These are phyloP conservation scores for Melitaea athalia DNA, from an alignment of 2,888 invertebrate species.

Conservation along the genomic window DNA sequence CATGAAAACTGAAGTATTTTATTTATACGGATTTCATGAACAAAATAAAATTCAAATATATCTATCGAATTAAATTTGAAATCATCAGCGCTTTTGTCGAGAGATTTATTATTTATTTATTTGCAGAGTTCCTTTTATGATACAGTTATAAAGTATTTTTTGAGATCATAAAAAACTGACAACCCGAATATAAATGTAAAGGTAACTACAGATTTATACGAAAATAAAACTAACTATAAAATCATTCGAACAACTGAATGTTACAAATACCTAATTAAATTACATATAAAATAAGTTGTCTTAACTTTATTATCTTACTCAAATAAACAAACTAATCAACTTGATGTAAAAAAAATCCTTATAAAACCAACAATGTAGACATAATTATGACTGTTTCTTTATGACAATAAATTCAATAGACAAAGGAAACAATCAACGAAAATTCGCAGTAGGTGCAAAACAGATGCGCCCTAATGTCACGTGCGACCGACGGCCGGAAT, in stretches of 20 bases:
- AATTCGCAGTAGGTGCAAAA: slow-evolving; percentile 31
- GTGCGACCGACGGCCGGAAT: slow-evolving; percentile 40
- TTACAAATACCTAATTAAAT: too few species aligned
- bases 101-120: slow-evolving; percentile 26
- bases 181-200: not conserved
- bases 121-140: slow-evolving; percentile 17
- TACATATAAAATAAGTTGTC: too few species aligned
- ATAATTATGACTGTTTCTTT: slow-evolving; percentile 3
- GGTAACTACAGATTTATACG: not conserved
- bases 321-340: too few species aligned
- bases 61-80: slow-evolving; percentile 27
- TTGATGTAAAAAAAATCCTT: not conserved
- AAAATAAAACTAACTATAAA: not conserved
- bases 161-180: not conserved
- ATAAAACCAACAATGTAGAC: not conserved
- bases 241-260: not conserved
- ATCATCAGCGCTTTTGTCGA: slow-evolving; percentile 13
- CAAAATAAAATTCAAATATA: slow-evolving; percentile 26
- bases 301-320: too few species aligned
- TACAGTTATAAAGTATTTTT: slow-evolving; percentile 6
- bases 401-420: not conserved
- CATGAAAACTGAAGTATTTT: slow-evolving; percentile 34
- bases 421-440: slow-evolving; percentile 18
- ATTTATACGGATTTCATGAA: slow-evolving; percentile 28
- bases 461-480: slow-evolving; percentile 34